phyloP scores from a whole-genome alignment of 2,113 vertebrate species.

The Eretmochelys imbricata region DNA sequence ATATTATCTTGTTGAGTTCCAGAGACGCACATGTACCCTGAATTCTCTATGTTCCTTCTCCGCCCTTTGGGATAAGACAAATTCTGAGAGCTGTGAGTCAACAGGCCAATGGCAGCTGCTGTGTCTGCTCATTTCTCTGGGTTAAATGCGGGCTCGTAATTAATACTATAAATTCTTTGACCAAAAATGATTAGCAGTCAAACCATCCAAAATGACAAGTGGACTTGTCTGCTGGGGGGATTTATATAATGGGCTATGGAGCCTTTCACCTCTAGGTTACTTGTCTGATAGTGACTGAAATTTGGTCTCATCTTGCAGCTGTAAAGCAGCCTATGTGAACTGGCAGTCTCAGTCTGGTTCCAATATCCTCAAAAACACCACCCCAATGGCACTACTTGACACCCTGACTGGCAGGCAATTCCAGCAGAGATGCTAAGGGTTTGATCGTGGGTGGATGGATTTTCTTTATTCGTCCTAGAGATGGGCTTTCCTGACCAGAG shows the following conservation, averaged over 20 bases:
- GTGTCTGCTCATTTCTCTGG: background rate
- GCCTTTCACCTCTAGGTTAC: background rate
- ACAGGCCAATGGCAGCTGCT: background rate
- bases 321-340: background rate
- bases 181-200: background rate
- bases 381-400: background rate
- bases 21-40: background rate
- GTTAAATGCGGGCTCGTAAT: background rate
- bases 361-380: background rate
- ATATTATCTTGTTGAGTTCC: conserved; percentile 21
- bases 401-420: background rate
- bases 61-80: background rate
- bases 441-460: background rate
- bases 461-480: background rate
- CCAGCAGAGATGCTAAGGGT: background rate
- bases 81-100: background rate
- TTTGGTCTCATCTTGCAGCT: background rate
- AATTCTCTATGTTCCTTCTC: background rate
- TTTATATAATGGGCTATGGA: background rate
- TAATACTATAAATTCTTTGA: background rate
- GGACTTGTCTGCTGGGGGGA: background rate
- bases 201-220: background rate
- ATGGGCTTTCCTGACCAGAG: conserved; percentile 6
- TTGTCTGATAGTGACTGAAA: background rate
- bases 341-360: background rate